phyloP scores from a whole-genome alignment of 2,113 vertebrate species.

The Orthochromis malagaraziensis region DNA sequence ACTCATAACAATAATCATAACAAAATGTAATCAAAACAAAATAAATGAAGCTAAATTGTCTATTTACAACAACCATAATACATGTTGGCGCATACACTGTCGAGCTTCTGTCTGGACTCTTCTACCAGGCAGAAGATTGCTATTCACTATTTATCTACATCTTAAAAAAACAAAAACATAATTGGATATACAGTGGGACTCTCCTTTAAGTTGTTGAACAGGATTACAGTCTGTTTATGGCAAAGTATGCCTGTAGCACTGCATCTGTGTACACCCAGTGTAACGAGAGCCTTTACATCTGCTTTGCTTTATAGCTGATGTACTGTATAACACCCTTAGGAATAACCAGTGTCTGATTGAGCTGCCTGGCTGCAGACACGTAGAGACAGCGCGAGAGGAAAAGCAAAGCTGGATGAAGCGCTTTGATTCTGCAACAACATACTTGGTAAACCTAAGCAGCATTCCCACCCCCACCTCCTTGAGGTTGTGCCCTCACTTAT shows the following conservation, averaged over 20 bases:
- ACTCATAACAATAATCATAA: not conserved
- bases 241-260: not conserved
- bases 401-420: conserved; percentile 14
- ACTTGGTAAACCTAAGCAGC: conserved; percentile 6
- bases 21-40: not conserved
- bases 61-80: not conserved
- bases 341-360: conserved; percentile 47
- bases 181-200: not conserved
- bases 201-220: not conserved
- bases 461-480: not conserved
- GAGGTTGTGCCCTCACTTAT: conserved; percentile 13
- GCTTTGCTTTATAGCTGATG: conserved; percentile 22
- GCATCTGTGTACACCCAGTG: conserved; percentile 1
- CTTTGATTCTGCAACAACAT: conserved; percentile 39
- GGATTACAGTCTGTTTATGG: not conserved
- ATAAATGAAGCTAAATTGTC: not conserved
- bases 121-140: not conserved
- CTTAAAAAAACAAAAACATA: not conserved
- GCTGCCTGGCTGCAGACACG: conserved; percentile 30
- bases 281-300: conserved; percentile 36
- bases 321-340: conserved; percentile 43
- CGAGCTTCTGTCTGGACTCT: not conserved
- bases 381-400: not conserved
- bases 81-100: not conserved
- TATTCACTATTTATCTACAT: not conserved